phyloP scores from a whole-genome alignment of 35 echinoderm and acorn worm genomes.

The Eucidaris tribuloides region DNA sequence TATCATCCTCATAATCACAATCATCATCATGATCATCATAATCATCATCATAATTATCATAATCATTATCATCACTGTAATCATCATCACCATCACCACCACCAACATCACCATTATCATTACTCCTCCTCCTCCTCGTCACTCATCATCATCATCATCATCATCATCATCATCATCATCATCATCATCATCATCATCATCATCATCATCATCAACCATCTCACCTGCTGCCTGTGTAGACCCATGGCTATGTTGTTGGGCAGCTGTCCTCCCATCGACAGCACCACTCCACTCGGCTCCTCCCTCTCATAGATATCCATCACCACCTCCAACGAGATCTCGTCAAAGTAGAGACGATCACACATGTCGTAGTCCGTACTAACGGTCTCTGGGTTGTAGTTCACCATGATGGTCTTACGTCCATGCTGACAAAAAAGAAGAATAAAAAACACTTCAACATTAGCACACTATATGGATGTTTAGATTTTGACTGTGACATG shows the following conservation, averaged over 20 bases:
- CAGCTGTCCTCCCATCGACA: conserved; percentile 98
- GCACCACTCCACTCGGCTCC: conserved; percentile 75
- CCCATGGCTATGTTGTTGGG: conserved; percentile 99
- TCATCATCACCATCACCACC: no score
- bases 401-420: conserved; percentile 90
- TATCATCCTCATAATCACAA: no score
- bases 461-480: no score
- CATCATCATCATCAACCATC: not conserved
- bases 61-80: no score
- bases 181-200: not conserved
- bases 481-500: no score
- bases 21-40: no score
- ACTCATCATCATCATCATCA: not conserved
- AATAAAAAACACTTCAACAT: no score
- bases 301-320: conserved; percentile 98
- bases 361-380: conserved; percentile 99
- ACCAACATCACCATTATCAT: no score
- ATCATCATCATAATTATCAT: no score
- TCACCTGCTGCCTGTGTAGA: conserved; percentile 68
- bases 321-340: conserved; percentile 96
- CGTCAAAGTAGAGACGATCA: conserved; percentile 97
- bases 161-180: not conserved
- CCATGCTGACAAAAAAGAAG: no score
- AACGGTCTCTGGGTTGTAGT: conserved; percentile 99
- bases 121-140: no score